Conservation (phyloP, 2,888 invertebrate species). For the Ectobius pallidus region DNA sequence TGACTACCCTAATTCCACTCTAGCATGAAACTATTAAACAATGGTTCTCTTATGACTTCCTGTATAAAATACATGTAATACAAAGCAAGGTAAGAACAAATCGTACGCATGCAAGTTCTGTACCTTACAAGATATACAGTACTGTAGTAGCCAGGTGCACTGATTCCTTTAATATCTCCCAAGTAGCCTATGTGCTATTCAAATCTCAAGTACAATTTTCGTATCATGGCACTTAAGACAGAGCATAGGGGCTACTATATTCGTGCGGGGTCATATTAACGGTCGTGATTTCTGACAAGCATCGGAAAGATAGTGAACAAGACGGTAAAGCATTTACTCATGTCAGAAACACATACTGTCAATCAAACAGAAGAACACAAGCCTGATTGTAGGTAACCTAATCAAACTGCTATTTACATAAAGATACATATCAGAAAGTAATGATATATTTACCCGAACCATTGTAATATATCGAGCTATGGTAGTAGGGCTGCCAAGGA, state of each 20-base stretch:
- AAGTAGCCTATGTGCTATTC: neutral
- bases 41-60: neutral
- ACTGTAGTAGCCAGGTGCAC: conserved; percentile 15
- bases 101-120: neutral
- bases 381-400: neutral
- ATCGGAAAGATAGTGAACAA: neutral
- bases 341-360: conserved; percentile 12
- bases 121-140: neutral
- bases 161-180: neutral
- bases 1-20: too few species aligned
- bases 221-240: neutral
- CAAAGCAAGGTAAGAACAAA: conserved; percentile 8
- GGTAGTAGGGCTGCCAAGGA: too few species aligned
- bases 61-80: neutral
- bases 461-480: neutral
- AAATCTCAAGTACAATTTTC: conserved; percentile 12
- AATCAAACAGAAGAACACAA: conserved; percentile 11
- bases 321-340: conserved; percentile 2
- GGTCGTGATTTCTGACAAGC: conserved; percentile 6
- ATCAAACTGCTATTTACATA: conserved; percentile 25
- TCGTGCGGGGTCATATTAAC: conserved; percentile 1
- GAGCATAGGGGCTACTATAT: too few species aligned
- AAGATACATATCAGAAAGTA: conserved; percentile 24
- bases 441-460: neutral
- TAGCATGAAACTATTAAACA: too few species aligned